Base-by-base conservation (phyloP, 2,113 vertebrate genomes). In the Sturnus vulgaris region DNA sequence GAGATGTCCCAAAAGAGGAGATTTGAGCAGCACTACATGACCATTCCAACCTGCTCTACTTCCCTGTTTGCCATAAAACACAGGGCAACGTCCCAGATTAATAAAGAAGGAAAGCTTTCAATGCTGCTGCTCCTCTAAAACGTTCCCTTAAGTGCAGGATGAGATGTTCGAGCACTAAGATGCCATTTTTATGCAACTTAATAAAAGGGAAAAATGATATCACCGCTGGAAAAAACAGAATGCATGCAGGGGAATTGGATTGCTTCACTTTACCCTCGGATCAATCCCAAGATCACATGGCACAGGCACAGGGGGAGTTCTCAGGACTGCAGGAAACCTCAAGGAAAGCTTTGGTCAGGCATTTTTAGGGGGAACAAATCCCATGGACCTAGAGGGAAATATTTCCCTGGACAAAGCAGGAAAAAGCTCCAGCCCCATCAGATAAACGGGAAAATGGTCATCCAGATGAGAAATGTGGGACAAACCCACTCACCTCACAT, bases 121-220 rank as follows among this genome's bases (percentile, higher is more conserved):
- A 53, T 17, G 49, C 60, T 65, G 53, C 64, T 78, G 70, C 77
- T 95, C 80, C 31, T 70, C 92, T 81, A 49, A 96, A 95, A 82
- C 0, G 0, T 64, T 94, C 93, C 92, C 81, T 86, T 87, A 92
- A 94, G 96, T 82, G 88, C 83, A 85, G 81, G 71, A 83, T 5
- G 19, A 96, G 87, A 95, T 5, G 66, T 42, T 91, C 17, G 1
- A 77, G 90, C 49, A 60, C 85, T 73, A 95, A 87, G 88, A 82
- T 50, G 55, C 44, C 22, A 44, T 47, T 88, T 92, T 92, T 71
- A 93, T 76, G 90, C 86, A 69, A 70, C 91, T 94, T 95, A 95
- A 97, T 93, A 92, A 82, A 93, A 88, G 88, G 78, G 61, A 33
- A 65, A 92, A 89, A 89, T 78, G 81, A 92, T 93, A 94, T 90